Base-by-base conservation (phyloP, 2,888 invertebrate genomes). In the Microplitis deprimator region DNA sequence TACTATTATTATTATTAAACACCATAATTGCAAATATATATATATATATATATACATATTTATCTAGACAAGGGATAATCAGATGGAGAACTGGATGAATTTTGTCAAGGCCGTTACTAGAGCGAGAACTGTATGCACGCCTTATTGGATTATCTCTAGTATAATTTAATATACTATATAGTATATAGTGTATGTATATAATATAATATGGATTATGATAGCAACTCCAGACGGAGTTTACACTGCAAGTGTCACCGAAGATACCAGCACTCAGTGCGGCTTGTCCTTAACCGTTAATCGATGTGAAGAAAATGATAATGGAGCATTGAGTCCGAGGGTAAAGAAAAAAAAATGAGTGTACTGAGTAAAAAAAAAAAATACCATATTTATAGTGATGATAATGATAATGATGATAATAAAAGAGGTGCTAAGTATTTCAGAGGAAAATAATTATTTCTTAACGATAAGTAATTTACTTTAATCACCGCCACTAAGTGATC, bases 191-290 rank as follows among this genome's bases (percentile, higher is more conserved):
- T 50, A 50, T 29, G 29, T 29, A 29, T 29, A 29, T 29, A 29
- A 29, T 50, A 50, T 50, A 50, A 50, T 50, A 50, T 8, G 13
- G 13, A 50, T 50, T 50, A 13, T 50, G 50, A 13, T 50, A 13
- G 69, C 41, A 50, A 60, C 73, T 50, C n/a, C 39, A 69, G 70
- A 77, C 74, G 68, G 73, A 20, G 71, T 74, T 77, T 67, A 68
- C 50, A 65, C 17, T 65, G 50, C 50, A 20, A 65, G 65, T 65
- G 65, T 65, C 65, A 65, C 29, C 10, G 20, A 70, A 50, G 70
- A 29, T 41, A 50, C 17, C 50, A 59, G 5, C 70, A 70, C 70
- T 70, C 70, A 50, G 16, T 70, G 59, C 70, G 50, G 59, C 70
- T 50, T 70, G 50, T 70, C 70, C 70, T 70, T 70, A 39, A 59